phyloP scores from a whole-genome alignment of 2,797 vertebrate genomes.

The Leontopithecus rosalia region DNA sequence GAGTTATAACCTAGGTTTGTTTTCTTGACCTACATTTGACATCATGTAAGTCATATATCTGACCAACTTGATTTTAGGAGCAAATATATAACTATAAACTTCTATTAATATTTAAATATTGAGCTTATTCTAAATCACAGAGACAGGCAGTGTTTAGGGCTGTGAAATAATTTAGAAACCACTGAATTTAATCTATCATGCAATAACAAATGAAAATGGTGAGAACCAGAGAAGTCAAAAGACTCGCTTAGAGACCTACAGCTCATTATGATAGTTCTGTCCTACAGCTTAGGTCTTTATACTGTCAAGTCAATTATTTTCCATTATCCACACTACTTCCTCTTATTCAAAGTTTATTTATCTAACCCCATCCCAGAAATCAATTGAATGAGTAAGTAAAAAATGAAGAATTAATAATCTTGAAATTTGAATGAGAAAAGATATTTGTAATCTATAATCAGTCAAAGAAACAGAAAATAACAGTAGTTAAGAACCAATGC shows the following conservation, averaged over 20 bases:
- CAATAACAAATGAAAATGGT: neutral
- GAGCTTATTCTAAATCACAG: neutral
- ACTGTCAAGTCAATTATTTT: neutral
- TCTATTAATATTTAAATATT: neutral
- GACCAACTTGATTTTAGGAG: neutral
- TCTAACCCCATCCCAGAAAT: neutral
- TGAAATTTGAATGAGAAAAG: constrained; percentile 22
- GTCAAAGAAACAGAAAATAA: constrained; percentile 17
- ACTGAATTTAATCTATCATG: neutral
- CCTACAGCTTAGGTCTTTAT: neutral
- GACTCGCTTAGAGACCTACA: neutral
- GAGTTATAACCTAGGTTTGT: neutral
- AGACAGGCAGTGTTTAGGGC: neutral
- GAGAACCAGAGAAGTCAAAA: neutral
- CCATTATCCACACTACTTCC: neutral
- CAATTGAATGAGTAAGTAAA: neutral
- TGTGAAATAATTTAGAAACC: neutral
- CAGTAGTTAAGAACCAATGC: neutral
- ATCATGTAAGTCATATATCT: neutral
- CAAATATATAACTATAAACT: neutral
- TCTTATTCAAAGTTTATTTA: neutral
- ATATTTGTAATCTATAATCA: neutral
- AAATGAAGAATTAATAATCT: neutral
- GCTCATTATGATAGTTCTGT: neutral
- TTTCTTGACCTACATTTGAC: neutral